Evolutionary conservation across 2,888 invertebrate species (phyloP).

Genomic region (Plebejus argus): DNA sequence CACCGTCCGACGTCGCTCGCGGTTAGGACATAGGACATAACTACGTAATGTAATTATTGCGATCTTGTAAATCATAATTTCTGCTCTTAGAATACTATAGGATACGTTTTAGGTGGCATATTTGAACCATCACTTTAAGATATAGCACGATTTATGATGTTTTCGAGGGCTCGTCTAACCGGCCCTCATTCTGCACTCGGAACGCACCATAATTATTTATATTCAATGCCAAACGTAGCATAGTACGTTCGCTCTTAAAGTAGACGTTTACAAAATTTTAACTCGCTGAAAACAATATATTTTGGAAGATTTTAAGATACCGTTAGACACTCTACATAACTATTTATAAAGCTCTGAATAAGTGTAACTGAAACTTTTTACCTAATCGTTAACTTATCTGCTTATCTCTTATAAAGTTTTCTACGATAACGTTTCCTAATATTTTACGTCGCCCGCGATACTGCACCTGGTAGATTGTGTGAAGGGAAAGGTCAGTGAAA

Average conservation of each 20-base stretch:
- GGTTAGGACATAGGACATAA: constrained; percentile 1
- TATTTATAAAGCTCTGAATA: constrained; percentile 32
- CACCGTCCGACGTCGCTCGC: background rate
- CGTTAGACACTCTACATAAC: constrained; percentile 58
- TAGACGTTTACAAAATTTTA: constrained; percentile 50
- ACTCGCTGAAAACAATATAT: constrained; percentile 56
- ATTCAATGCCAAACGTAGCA: constrained; percentile 52
- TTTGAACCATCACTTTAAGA: constrained; percentile 29
- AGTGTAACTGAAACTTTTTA: constrained; percentile 32
- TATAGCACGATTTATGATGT: constrained; percentile 31
- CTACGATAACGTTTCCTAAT: constrained; percentile 26
- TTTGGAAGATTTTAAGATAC: constrained; percentile 74
- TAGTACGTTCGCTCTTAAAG: constrained; percentile 15
- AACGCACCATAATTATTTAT: constrained; percentile 26
- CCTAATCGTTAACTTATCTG: constrained; percentile 32
- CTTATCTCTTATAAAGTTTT: constrained; percentile 32
- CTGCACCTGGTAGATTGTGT: constrained; percentile 12
- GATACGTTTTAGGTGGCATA: constrained; percentile 26
- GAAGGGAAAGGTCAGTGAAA: background rate
- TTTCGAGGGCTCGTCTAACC: constrained; percentile 12
- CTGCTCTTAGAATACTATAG: constrained; percentile 29
- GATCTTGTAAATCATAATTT: constrained; percentile 28
- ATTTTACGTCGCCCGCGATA: constrained; percentile 25
- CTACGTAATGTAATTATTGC: constrained; percentile 10
- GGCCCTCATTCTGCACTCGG: constrained; percentile 28